Base-by-base conservation (phyloP, 2,888 invertebrate genomes). In the Mycogona germanica region DNA sequence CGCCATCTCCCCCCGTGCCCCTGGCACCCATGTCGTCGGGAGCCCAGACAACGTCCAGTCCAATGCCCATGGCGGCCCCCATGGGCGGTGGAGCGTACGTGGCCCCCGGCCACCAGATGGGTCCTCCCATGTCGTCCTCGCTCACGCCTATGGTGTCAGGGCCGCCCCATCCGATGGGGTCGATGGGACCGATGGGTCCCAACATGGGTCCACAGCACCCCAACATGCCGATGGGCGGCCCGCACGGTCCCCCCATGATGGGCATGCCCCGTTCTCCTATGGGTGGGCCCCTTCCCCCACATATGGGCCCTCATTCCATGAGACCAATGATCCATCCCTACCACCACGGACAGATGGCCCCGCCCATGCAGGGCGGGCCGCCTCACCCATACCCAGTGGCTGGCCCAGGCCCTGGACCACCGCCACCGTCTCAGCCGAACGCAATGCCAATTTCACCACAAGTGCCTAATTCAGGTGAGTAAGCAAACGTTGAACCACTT, bases 391-490 rank as follows among this genome's bases (percentile, higher is more conserved):
- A 37, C 38, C 17, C 35, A 35, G 37, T 32, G 21, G 37, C 25
- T 35, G 12, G 12, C 35, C n/a, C 35, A n/a, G 35, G 35, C 12
- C 35, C 12, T 35, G 38, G 49, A 37, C 49, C 49, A 23, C 23
- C 49, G 14, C 23, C 49, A 25, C 28, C 49, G 14, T 25, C 49
- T 49, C 49, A 49, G 17, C 23, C 49, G 28, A 28, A 25, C 23
- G 37, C 14, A 14, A 49, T 49, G 38, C 49, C 49, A 12, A 19
- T 30, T 37, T 23, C 38, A 49, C 37, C 49, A 12, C 49, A 32
- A 37, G 49, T 49, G 38, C 37, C 38, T 32, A 30, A 14, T 21
- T 21, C 12, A 49, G 49, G 49, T 49, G 49, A 49, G 49, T 49
- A 3, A 12, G n/a, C n/a, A n/a, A n/a, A n/a, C n/a, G n/a, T n/a